Base-by-base conservation (phyloP, 2,888 invertebrate species). In the Tiliacea citrago region DNA sequence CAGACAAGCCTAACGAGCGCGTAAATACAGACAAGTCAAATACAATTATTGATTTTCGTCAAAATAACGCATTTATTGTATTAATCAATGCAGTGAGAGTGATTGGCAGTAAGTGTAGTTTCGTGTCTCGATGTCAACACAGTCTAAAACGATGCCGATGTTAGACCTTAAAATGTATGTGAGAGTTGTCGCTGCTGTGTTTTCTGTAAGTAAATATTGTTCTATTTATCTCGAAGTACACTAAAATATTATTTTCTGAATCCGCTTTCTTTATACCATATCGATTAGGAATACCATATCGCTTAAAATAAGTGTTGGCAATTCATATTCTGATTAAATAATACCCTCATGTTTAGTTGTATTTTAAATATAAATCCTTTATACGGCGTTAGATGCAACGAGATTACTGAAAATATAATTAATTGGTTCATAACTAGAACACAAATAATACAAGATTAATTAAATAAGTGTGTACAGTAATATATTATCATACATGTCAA, bases 161-260 rank as follows among this genome's bases (percentile, higher is more conserved):
- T 87, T 96, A 77, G 95, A 96, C 79, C 88, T 95, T 77, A 95
- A 94, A 90, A 92, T 94, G 87, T 96, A 93, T 84, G 92, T 96
- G 69, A 91, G 94, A 84, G 92, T 95, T 70, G 95, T 95, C 12
- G 96, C 95, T 35, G 94, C 93, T 57, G 94, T 95, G 60, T 96
- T 96, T 91, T 93, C 94, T 79, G 96, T 96, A 91, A 94, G 95
- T 93, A 87, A 85, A 88, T 85, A 77, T 62, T 76, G 10, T 49
- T 73, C 39, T 65, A 10, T 35, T 29, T 75, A 67, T 57, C 24
- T 16, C 42, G 24, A 63, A 82, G 47, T 66, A 67, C 29, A 29
- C 49, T 6, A 18, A 47, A 60, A 57, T 60, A 47, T 13, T 69
- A 1, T 16, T 12, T 24, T 60, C 24, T 16, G 13, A 51, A 16